These are phyloP conservation scores for Escarpia spicata DNA, from an alignment of 2,888 invertebrate genomes.

Conservation along the genomic window DNA sequence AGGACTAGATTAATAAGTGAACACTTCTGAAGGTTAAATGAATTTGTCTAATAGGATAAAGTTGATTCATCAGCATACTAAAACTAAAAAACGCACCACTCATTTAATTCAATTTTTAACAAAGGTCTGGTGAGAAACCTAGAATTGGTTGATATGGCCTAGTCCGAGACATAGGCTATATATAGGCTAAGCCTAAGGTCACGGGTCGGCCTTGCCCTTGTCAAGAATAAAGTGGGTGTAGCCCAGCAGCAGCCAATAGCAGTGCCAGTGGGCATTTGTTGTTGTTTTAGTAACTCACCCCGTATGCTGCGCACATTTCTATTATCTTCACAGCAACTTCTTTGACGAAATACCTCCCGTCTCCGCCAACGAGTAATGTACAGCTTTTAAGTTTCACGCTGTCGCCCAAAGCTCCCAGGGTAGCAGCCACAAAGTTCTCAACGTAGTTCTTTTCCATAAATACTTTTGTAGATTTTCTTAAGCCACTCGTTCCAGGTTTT, in stretches of 20 bases:
- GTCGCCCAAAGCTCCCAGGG: slow-evolving; percentile 73
- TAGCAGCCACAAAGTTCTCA: slow-evolving; percentile 97
- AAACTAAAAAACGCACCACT: no score
- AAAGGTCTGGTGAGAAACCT: no score
- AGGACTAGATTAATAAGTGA: no score
- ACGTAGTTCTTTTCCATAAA: slow-evolving; percentile 86
- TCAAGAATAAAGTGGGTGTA: background rate
- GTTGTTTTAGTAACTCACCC: slow-evolving; percentile 72
- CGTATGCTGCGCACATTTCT: slow-evolving; percentile 92
- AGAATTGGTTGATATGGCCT: no score
- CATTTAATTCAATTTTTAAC: no score
- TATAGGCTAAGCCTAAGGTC: background rate
- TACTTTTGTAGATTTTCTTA: slow-evolving; percentile 92
- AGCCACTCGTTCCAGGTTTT: slow-evolving; percentile 98
- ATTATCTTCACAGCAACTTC: slow-evolving; percentile 91
- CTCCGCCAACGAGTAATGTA: slow-evolving; percentile 93
- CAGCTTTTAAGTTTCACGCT: slow-evolving; percentile 61
- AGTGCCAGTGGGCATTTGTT: background rate
- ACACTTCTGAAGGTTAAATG: no score
- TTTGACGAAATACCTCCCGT: slow-evolving; percentile 91
- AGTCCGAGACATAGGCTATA: no score
- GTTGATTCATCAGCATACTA: no score
- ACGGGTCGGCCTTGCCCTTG: background rate
- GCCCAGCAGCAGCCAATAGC: background rate
- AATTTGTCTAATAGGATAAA: no score